Evolutionary conservation across 2,797 vertebrate species (phyloP), one percentile per base, ranked within the genome.

Genomic region (Hydrocynus forskahlii): DNA sequence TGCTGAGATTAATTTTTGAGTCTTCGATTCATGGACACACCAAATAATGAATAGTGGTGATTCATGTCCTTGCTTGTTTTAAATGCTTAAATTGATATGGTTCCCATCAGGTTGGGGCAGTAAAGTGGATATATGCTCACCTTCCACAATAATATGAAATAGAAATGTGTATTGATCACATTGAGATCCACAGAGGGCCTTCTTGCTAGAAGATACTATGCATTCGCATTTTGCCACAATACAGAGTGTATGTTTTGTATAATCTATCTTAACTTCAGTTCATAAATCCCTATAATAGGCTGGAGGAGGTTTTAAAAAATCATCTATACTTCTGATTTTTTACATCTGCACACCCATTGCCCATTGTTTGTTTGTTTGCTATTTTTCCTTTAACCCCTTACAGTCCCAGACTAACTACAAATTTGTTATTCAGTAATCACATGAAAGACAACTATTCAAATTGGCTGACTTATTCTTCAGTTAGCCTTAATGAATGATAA

Each of bases 61-160:
- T 87, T 87, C 86, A 87, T 87, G 82, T 80, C 84, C 84, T 84
- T 87, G 86, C 86, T 87, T 83, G 76, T 83, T 87, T 87, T 87
- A 87, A 85, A 87, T 87, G 84, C 84, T 85, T 85, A 85, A 87
- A 85, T 84, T 87, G 84, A 87, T 87, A 85, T 82, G 82, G 82
- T 87, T 87, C 86, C 82, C 84, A 43, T 25, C 82, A 76, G 84
- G 79, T 83, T 80, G 84, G 80, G 82, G 83, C 82, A 80, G 80
- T 85, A 87, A 87, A 83, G 55, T 74, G 81, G 76, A 71, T 40
- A 55, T 50, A 64, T 69, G 52, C 55, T 76, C 79, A 69, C 57
- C 71, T 68, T 86, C 84, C 79, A 79, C 84, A 79, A 83, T 84
- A 85, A 76, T 82, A 80, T 85, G 77, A 80, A 79, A 74, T 73